Evolutionary conservation across 2,113 vertebrate genomes (phyloP), one percentile per base, ranked within the genome.

Genomic region (Addax nasomaculatus): DNA sequence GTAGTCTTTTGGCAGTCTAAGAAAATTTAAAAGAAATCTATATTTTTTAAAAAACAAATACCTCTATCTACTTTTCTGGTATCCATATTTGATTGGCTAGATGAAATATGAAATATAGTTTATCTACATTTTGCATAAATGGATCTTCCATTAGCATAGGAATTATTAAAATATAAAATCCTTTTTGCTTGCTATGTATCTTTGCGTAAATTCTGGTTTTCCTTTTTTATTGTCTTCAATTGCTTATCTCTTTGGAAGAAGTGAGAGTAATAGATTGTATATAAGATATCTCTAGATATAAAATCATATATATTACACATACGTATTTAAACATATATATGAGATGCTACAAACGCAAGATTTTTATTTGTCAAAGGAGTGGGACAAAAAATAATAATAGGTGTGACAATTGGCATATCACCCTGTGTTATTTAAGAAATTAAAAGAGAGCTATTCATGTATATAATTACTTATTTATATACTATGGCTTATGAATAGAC

Each of bases 341-440:
- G 45, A 64, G 36, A 86, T 91, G 25, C 25, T 93, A 51, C 47
- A 87, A 86, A 80, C 64, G 15, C 21, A 47, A 96, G 30, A 67
- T 62, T 78, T 88, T 79, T 93, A 57, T 47, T 88, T 92, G 78
- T 89, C 33, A 51, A 58, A 73, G 51, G 33, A 78, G 23, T 27
- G 39, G 19, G 29, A 53, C 57, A 83, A 76, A 90, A 49, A 36
- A 21, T 33, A 9, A 55, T 60, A 85, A n/a, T 57, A 86, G 33
- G 2, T 87, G 0, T 78, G 49, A 33, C 21, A 4, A 25, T 47
- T 86, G 62, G 60, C 39, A 33, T 93, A 90, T 91, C n/a, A 53
- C 45, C 49, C 47, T 92, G 60, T 93, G 36, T 88, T 84, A 58
- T 80, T 94, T 73, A 67, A 88, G 57, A 95, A 96, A 78, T 93